phyloP scores from a whole-genome alignment of 2,113 vertebrate genomes.

The Vidua chalybeata region DNA sequence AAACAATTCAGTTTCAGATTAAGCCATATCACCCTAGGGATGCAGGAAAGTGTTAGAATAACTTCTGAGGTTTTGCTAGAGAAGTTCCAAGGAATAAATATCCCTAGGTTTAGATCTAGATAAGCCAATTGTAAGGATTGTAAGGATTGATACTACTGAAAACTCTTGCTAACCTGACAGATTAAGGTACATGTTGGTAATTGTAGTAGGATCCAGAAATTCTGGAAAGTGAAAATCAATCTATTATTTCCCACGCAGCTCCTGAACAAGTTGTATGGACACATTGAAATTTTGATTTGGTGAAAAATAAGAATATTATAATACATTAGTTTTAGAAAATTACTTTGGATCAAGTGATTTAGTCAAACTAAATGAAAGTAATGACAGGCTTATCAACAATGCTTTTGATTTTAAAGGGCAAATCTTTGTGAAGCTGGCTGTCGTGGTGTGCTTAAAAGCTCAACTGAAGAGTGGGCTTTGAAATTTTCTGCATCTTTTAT shows the following conservation, averaged over 20 bases:
- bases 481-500: not conserved
- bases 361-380: not conserved
- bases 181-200: not conserved
- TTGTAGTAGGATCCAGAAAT: not conserved
- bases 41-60: not conserved
- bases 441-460: not conserved
- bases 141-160: not conserved
- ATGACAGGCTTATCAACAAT: not conserved
- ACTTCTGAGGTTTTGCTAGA: not conserved
- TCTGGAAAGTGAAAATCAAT: not conserved
- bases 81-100: not conserved
- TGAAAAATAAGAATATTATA: not conserved
- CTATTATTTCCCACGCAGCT: not conserved
- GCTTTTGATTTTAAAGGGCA: not conserved
- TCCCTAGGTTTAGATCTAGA: not conserved
- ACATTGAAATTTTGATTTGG: not conserved
- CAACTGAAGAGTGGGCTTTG: not conserved
- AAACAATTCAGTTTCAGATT: not conserved
- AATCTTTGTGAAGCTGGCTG: not conserved
- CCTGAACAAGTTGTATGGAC: not conserved
- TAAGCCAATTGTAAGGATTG: not conserved
- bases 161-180: not conserved
- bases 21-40: not conserved
- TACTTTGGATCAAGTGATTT: not conserved
- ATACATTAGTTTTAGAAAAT: not conserved